Evolutionary conservation across 1,140 invertebrate species (phyloP), one percentile per base, ranked within the genome.

Genomic region (Zaprionus kolodkinae): DNA sequence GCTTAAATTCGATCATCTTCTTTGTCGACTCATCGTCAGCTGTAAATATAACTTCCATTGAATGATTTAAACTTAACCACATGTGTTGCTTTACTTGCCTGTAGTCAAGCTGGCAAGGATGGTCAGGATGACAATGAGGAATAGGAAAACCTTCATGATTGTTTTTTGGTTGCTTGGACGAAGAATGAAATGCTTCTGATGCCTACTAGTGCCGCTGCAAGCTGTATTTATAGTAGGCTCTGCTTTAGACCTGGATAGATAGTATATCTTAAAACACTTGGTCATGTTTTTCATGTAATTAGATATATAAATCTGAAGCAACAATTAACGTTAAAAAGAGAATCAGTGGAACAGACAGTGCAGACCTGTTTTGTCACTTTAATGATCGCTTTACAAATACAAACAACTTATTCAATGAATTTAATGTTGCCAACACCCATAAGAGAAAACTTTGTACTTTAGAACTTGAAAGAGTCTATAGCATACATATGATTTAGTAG

Each of bases 91-190:
- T n/a, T 15, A 57, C 52, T 87, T 78, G 56, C 83, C 84, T 36
- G 72, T 13, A 17, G 72, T 43, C 65, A 87, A 57, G 45, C 72
- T 70, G 54, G 82, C 43, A 62, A 66, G 60, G 17, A 87, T 52
- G 57, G 70, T 64, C 13, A 87, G 36, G 48, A 83, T 12, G 12
- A 88, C 50, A 25, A 68, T 61, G 56, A 61, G 65, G 30, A 83
- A 27, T 7, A 72, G 27, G 27, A 78, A 52, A 40, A 81, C 63
- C 57, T 85, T 84, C 81, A 84, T 84, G 43, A 13, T 45, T 65
- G 35, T 88, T 55, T 36, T 11, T 62, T 48, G 55, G 17, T 50
- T 50, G 45, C 35, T 83, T 60, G 50, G n/a, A 38, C 68, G 81
- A 35, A 67, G 63, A 67, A 68, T 67, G 62, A 65, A 52, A 45